Conservation (phyloP, 1,140 invertebrate species). For the Caenorhabditis briggsae region DNA sequence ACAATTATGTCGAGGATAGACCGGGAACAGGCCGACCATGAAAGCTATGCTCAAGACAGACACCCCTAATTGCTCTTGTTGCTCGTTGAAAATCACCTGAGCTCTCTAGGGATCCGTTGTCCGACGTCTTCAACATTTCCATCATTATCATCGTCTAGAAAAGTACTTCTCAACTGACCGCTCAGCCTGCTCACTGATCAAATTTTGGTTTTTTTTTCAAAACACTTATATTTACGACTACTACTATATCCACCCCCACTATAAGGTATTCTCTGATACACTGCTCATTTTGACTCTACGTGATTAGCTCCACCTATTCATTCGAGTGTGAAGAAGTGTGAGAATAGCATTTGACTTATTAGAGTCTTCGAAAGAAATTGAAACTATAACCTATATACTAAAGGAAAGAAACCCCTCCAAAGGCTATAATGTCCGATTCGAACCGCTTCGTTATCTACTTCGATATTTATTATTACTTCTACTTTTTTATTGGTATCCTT, state of each 20-base stretch:
- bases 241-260: not conserved
- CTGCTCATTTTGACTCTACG: not conserved
- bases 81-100: not conserved
- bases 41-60: too few species aligned
- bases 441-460: constrained; percentile 32
- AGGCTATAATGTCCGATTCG: not conserved
- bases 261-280: not conserved
- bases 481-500: constrained; percentile 20
- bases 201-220: not conserved
- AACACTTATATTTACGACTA: not conserved
- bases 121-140: not conserved
- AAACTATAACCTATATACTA: too few species aligned
- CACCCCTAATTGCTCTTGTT: too few species aligned
- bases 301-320: constrained; percentile 18
- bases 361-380: too few species aligned
- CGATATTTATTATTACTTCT: constrained; percentile 15
- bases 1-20: too few species aligned
- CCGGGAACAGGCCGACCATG: too few species aligned
- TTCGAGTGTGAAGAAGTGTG: constrained; percentile 28
- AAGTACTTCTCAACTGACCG: not conserved
- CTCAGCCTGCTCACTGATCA: constrained; percentile 6
- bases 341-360: constrained; percentile 25
- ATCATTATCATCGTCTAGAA: not conserved
- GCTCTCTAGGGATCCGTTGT: not conserved
- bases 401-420: too few species aligned